Conservation (phyloP, 2,888 invertebrate genomes). For the Dorcus hopei region DNA sequence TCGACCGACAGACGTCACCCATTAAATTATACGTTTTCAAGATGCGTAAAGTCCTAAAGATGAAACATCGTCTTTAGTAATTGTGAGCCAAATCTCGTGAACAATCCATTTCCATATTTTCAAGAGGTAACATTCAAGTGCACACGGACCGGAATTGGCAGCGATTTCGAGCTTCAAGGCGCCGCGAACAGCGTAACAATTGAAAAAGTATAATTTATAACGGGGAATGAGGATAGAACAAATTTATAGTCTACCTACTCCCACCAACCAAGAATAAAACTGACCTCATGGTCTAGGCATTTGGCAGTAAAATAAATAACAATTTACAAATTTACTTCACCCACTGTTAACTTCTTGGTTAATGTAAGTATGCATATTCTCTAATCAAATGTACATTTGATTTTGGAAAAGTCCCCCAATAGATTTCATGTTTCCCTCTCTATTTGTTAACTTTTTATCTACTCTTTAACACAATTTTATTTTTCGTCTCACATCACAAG, state of each 20-base stretch:
- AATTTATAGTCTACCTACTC: slow-evolving; percentile 20
- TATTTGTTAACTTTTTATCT: too few species aligned
- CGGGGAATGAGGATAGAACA: slow-evolving; percentile 16
- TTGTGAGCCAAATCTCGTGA: neutral
- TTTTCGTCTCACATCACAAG: too few species aligned
- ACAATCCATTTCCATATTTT: too few species aligned
- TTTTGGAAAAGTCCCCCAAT: too few species aligned
- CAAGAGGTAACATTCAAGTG: too few species aligned
- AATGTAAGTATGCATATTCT: too few species aligned
- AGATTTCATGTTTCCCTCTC: too few species aligned
- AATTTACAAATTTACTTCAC: slow-evolving; percentile 20
- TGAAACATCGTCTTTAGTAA: neutral
- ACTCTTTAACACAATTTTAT: too few species aligned
- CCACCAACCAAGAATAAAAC: slow-evolving; percentile 35
- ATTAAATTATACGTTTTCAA: neutral
- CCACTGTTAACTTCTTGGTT: slow-evolving; percentile 7
- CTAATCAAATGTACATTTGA: too few species aligned
- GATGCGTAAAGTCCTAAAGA: neutral
- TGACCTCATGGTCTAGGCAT: slow-evolving; percentile 44
- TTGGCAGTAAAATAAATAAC: slow-evolving; percentile 15
- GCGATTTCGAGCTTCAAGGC: neutral
- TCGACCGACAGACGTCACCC: neutral
- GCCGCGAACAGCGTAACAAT: neutral
- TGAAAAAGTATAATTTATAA: slow-evolving; percentile 15
- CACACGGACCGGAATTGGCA: too few species aligned